These are phyloP conservation scores for Phallusia fumigata DNA, from an alignment of 23 tunicate genomes.

Conservation along the genomic window DNA sequence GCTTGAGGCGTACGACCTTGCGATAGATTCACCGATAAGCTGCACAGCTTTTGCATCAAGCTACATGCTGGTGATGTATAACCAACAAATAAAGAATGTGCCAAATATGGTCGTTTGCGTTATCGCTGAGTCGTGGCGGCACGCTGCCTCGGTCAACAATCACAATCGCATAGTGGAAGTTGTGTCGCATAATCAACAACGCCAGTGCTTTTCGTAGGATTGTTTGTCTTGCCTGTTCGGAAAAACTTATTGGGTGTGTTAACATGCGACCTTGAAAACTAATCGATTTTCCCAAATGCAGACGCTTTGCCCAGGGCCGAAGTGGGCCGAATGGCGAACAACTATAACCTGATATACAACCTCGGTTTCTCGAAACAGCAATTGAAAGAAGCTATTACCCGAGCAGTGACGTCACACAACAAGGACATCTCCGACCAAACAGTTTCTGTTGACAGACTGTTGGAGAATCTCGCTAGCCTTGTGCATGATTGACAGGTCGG, in stretches of 20 bases:
- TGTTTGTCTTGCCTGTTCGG: background rate
- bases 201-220: background rate
- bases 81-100: background rate
- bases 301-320: slow-evolving; percentile 52
- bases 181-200: background rate
- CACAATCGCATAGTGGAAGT: background rate
- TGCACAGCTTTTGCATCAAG: background rate
- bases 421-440: background rate
- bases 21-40: background rate
- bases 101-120: background rate
- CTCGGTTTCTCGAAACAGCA: slow-evolving; percentile 54
- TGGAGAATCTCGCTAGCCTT: slow-evolving; percentile 15
- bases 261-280: background rate
- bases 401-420: slow-evolving; percentile 44
- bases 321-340: slow-evolving; percentile 65
- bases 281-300: slow-evolving; percentile 1
- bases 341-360: slow-evolving; percentile 81
- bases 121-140: background rate
- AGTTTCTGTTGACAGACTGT: slow-evolving; percentile 43
- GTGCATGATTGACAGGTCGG: background rate
- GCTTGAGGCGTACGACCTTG: background rate
- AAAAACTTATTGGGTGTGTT: background rate
- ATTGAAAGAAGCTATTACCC: slow-evolving; percentile 45
- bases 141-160: slow-evolving; percentile 3
- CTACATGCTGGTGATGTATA: background rate